Conservation (phyloP, 53 echinoderm and acorn worm genomes). For the Hippasteria phrygiana region DNA sequence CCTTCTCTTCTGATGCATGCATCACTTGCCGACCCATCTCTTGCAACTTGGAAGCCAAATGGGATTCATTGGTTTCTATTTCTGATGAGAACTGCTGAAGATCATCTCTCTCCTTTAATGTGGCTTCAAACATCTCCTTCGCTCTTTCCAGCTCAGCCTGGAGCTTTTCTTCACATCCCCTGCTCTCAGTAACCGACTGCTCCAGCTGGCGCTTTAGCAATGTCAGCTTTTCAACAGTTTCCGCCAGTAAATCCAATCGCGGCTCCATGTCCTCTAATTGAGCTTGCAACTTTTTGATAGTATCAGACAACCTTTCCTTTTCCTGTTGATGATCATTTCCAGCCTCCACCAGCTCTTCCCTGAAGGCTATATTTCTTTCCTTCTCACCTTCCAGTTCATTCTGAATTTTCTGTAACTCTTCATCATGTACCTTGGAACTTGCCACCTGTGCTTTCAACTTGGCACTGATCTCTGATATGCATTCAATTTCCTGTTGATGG, state of each 20-base stretch:
- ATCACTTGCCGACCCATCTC: constrained; percentile 22
- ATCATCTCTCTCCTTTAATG: constrained; percentile 20
- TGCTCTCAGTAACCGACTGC: constrained; percentile 55
- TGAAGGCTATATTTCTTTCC: neutral
- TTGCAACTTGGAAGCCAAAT: constrained; percentile 38
- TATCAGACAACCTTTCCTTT: neutral
- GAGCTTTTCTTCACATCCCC: constrained; percentile 45
- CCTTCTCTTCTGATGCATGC: constrained; percentile 46
- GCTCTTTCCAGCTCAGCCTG: constrained; percentile 27
- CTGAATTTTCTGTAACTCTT: constrained; percentile 28
- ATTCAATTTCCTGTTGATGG: neutral
- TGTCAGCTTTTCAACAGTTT: constrained; percentile 26
- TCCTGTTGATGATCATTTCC: constrained; percentile 20
- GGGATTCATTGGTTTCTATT: neutral
- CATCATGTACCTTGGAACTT: constrained; percentile 9
- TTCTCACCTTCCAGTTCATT: constrained; percentile 37
- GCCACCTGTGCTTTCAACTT: neutral
- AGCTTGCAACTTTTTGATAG: constrained; percentile 20
- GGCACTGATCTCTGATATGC: neutral
- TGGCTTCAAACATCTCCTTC: neutral
- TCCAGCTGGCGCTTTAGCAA: constrained; percentile 26
- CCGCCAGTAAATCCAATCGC: neutral
- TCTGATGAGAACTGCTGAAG: constrained; percentile 7
- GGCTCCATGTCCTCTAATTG: constrained; percentile 17
- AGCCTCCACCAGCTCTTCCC: constrained; percentile 3